These are phyloP conservation scores for Arenaria interpres DNA, from an alignment of 2,113 vertebrate genomes.

Conservation along the genomic window DNA sequence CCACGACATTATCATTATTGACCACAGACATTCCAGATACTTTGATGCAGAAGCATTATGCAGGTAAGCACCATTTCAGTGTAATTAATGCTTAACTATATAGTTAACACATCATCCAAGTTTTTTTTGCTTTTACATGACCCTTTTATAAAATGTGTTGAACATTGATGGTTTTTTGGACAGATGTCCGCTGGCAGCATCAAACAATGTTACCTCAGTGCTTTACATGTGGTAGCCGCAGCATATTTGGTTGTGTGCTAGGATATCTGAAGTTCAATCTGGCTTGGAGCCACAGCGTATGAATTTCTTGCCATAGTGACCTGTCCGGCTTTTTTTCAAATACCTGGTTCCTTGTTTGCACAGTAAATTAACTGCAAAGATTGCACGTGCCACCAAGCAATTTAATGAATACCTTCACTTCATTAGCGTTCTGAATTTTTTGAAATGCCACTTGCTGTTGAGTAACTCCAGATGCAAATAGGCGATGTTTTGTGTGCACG, in stretches of 20 bases:
- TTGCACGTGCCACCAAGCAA: background rate
- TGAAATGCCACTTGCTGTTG: background rate
- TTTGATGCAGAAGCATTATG: slow-evolving; percentile 94
- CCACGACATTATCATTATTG: slow-evolving; percentile 95
- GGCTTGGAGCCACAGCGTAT: background rate
- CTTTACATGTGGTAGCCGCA: background rate
- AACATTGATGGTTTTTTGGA: background rate
- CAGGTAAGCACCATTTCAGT: slow-evolving; percentile 76
- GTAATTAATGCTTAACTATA: background rate
- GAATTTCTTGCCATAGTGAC: background rate
- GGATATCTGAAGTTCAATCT: background rate
- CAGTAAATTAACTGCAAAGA: background rate
- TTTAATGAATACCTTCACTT: background rate
- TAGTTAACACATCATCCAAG: background rate
- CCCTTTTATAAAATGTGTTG: background rate
- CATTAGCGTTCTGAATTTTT: background rate
- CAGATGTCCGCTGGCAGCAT: background rate
- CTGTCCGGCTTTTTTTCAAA: background rate
- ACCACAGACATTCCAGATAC: slow-evolving; percentile 91
- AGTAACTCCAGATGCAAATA: background rate
- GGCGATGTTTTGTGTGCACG: background rate
- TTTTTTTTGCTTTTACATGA: background rate
- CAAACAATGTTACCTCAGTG: background rate
- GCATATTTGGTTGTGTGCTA: background rate
- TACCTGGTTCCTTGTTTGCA: background rate